Percentiles rank a stretch among this genome's conserved stretches.
phyloP scores from a whole-genome alignment of 2,797 vertebrate species.

The Sebastiscus tertius region DNA sequence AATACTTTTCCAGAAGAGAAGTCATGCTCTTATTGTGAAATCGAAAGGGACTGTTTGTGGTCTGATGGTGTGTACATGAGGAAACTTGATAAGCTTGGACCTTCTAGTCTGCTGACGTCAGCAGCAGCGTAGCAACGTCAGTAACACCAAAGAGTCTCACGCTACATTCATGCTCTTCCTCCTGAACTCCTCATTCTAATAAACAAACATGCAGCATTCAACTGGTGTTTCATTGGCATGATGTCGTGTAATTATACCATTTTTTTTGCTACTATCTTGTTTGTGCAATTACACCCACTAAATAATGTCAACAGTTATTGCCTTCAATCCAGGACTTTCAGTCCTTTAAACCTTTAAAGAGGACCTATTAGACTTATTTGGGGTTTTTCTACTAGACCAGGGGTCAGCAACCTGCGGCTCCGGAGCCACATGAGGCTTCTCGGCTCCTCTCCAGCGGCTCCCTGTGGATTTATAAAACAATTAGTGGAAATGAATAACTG shows the following conservation, averaged over 20 bases:
- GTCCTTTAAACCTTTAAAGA: no score
- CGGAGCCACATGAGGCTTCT: no score
- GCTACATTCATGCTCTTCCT: background rate
- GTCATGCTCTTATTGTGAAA: slow-evolving; percentile 47
- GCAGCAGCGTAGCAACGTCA: slow-evolving; percentile 26
- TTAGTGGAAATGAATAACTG: no score
- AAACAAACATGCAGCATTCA: background rate
- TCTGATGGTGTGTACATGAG: background rate
- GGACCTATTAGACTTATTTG: no score
- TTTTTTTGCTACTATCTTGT: background rate
- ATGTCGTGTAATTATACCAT: no score
- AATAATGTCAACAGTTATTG: background rate
- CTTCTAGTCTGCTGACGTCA: slow-evolving; percentile 59
- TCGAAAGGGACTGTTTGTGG: background rate
- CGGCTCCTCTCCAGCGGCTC: no score
- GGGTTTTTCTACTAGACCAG: no score
- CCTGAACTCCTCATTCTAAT: background rate
- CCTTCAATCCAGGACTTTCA: background rate
- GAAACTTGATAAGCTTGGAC: slow-evolving; percentile 11
- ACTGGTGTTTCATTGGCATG: background rate
- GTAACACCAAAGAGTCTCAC: slow-evolving; percentile 14
- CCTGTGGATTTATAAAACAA: no score
- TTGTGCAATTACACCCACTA: background rate
- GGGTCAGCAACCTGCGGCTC: no score
- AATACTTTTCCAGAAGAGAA: background rate